A percentile compares a stretch with the other conserved stretches of the same genome.
Evolutionary conservation across 2,888 invertebrate genomes (phyloP).

Genomic region (Eupithecia vulgata): DNA sequence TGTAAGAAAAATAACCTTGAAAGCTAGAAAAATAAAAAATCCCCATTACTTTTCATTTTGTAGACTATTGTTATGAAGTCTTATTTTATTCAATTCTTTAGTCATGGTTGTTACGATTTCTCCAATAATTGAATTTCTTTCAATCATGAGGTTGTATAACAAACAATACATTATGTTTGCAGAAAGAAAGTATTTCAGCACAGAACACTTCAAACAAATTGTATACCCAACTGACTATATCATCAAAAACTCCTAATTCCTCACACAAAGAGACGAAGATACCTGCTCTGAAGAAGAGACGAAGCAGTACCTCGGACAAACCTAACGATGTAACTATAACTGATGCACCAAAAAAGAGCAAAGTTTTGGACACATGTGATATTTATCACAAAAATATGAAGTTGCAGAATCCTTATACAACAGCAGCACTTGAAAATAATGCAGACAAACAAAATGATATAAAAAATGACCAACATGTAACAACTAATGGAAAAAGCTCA

Average conservation of each 20-base stretch:
- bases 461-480: slow-evolving; percentile 61
- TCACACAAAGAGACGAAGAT: slow-evolving; percentile 71
- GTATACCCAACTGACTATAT: slow-evolving; percentile 78
- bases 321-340: slow-evolving; percentile 69
- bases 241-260: slow-evolving; percentile 66
- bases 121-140: neutral
- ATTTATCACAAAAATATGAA: slow-evolving; percentile 63
- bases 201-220: slow-evolving; percentile 75
- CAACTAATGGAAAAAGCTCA: slow-evolving; percentile 72
- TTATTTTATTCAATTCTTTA: neutral
- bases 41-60: neutral
- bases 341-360: slow-evolving; percentile 71
- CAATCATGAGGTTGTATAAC: neutral
- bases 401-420: slow-evolving; percentile 45
- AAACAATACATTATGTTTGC: slow-evolving; percentile 45
- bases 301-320: slow-evolving; percentile 80
- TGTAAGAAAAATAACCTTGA: neutral
- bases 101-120: neutral
- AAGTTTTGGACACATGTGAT: slow-evolving; percentile 71
- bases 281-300: slow-evolving; percentile 74
- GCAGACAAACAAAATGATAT: slow-evolving; percentile 69
- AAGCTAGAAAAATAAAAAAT: neutral
- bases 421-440: slow-evolving; percentile 65
- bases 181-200: slow-evolving; percentile 75
- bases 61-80: neutral